These are phyloP conservation scores for Atethmia centrago DNA, from an alignment of 2,888 invertebrate genomes.

Conservation along the genomic window DNA sequence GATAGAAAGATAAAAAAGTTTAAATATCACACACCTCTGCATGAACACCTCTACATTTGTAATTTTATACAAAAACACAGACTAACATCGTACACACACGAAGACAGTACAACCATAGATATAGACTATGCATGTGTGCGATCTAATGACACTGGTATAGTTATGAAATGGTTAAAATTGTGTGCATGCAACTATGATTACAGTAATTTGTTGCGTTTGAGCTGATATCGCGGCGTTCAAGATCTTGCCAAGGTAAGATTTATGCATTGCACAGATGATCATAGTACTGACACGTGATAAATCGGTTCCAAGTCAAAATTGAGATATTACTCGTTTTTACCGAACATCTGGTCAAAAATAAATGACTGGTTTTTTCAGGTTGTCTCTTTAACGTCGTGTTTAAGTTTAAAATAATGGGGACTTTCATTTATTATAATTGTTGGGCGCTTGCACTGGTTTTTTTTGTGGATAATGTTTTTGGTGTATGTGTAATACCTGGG, in stretches of 20 bases:
- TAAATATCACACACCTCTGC: background rate
- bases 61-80: constrained; percentile 24
- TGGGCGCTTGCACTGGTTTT: constrained; percentile 18
- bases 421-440: constrained; percentile 51
- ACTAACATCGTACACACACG: constrained; percentile 31
- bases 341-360: constrained; percentile 62
- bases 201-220: constrained; percentile 76
- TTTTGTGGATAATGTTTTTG: constrained; percentile 3
- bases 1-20: background rate
- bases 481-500: background rate
- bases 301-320: constrained; percentile 65
- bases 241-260: constrained; percentile 74
- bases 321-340: constrained; percentile 65
- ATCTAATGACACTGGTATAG: constrained; percentile 71
- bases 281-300: constrained; percentile 67
- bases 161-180: constrained; percentile 76
- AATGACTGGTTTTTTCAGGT: constrained; percentile 49
- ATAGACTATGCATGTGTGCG: constrained; percentile 54
- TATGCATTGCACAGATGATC: constrained; percentile 66
- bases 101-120: constrained; percentile 49
- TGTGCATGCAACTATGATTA: constrained; percentile 77
- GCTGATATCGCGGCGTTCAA: constrained; percentile 72
- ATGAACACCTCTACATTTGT: background rate
- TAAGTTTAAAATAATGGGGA: constrained; percentile 54
- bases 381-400: constrained; percentile 53